Evolutionary conservation across 1,140 invertebrate species (phyloP), one percentile per base, ranked within the genome.

Genomic region (Cylas formicarius): DNA sequence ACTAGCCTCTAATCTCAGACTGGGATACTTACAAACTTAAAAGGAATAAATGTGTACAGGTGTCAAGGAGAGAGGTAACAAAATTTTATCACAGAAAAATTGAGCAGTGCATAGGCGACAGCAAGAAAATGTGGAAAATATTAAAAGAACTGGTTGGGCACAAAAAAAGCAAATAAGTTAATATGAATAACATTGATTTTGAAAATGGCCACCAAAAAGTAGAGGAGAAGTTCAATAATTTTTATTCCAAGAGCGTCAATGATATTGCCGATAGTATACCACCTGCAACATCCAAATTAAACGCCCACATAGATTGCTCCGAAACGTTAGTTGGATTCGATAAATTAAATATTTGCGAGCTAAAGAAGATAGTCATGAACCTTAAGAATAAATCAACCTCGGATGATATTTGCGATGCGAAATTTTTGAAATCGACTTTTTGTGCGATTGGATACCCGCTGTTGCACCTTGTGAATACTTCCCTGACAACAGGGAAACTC

Each of bases 81-180:
- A 36, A 44, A 36, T 38, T 17, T 26, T 44, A 26, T 37, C 14
- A 44, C 21, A 4, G 16, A 8, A 44, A 22, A 8, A 44, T 44
- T 18, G 40, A 44, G 13, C 4, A 44, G 14, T 24, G 16, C 17
- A 43, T n/a, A 33, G 20, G 27, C 7, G 40, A 36, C 16, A 32
- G 40, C 17, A 33, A 43, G 17, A 33, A 40, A 41, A 38, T 44
- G 42, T 44, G 32, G 33, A 9, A 42, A 39, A 44, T 34, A 18
- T n/a, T 44, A 17, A 44, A 38, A 19, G 14, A 40, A 4, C 13
- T 44, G 3, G n/a, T 34, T 4, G 34, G 18, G 6, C 18, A 17
- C 3, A 32, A 33, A 18, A 41, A 32, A 3, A 41, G 21, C 28
- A 32, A 32, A 20, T 9, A 9, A 10, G 3, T 32, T 6, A 20